phyloP scores from a whole-genome alignment of 1,140 invertebrate species.

The Euborellia annulipes region DNA sequence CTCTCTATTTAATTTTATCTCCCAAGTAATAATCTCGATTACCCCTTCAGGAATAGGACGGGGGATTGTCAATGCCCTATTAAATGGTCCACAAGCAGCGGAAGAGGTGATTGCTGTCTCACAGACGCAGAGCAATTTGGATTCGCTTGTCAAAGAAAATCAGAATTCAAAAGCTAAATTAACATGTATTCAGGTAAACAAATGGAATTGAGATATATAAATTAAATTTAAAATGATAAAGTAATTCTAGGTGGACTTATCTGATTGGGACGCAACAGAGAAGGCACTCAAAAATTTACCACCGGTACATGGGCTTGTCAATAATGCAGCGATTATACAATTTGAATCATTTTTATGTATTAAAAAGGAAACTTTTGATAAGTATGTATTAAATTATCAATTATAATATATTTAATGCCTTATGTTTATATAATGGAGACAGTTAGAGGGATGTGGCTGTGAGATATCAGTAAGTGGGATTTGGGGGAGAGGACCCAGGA shows the following conservation, averaged over 20 bases:
- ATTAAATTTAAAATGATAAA: no score
- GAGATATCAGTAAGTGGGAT: no score
- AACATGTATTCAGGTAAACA: no score
- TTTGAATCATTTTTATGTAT: slow-evolving; percentile 46
- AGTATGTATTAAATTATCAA: slow-evolving; percentile 34
- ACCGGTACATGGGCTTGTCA: slow-evolving; percentile 60
- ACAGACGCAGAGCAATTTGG: slow-evolving; percentile 43
- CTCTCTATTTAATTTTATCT: no score
- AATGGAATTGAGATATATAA: no score
- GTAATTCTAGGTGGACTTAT: slow-evolving; percentile 56
- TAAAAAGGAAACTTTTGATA: slow-evolving; percentile 49
- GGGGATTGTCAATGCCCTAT: slow-evolving; percentile 43
- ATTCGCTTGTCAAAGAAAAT: slow-evolving; percentile 44
- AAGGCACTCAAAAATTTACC: slow-evolving; percentile 34
- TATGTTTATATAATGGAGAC: no score
- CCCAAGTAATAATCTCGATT: no score
- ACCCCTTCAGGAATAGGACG: slow-evolving; percentile 52
- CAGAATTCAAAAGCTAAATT: slow-evolving; percentile 23
- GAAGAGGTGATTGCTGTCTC: slow-evolving; percentile 56
- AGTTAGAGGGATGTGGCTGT: no score
- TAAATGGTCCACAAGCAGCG: slow-evolving; percentile 35
- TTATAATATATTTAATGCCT: no score
- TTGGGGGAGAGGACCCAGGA: no score
- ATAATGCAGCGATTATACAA: slow-evolving; percentile 57
- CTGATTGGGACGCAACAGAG: slow-evolving; percentile 58